Conservation (phyloP, 2,888 invertebrate species). For the Branchellion lobata region DNA sequence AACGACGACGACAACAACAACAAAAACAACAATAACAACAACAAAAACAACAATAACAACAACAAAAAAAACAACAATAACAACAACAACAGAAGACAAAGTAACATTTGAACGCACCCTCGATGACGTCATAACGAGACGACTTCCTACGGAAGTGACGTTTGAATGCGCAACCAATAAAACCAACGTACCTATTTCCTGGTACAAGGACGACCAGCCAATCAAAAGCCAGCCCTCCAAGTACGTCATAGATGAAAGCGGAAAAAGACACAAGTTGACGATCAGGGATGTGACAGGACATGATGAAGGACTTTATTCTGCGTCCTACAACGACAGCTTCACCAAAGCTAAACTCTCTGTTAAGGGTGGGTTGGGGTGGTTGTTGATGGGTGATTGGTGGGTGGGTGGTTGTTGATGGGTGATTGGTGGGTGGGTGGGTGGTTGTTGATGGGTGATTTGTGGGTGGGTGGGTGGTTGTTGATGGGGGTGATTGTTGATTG, state of each 20-base stretch:
- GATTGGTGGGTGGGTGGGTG: no score
- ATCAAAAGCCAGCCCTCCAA: slow-evolving; percentile 50
- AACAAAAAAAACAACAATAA: not conserved
- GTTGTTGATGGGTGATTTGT: no score
- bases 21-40: no score
- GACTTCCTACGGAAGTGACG: slow-evolving; percentile 60
- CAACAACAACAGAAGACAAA: slow-evolving; percentile 48
- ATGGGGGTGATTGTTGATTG: no score
- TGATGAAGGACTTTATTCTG: slow-evolving; percentile 53
- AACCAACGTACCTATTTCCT: slow-evolving; percentile 59
- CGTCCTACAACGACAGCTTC: not conserved
- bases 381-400: no score
- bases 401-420: no score
- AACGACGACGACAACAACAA: no score
- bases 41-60: not conserved
- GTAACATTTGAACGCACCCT: slow-evolving; percentile 48
- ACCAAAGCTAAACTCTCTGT: slow-evolving; percentile 1
- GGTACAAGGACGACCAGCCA: slow-evolving; percentile 67
- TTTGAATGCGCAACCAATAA: slow-evolving; percentile 68
- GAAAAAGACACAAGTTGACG: slow-evolving; percentile 49
- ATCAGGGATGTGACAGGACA: slow-evolving; percentile 52
- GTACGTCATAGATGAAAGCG: slow-evolving; percentile 49
- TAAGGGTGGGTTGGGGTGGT: not conserved
- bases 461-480: no score
- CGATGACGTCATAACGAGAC: slow-evolving; percentile 49